Percentiles rank a stretch among this genome's conserved stretches.
These are phyloP conservation scores for Seriola rivoliana DNA, from an alignment of 2,113 vertebrate species.

Conservation along the genomic window DNA sequence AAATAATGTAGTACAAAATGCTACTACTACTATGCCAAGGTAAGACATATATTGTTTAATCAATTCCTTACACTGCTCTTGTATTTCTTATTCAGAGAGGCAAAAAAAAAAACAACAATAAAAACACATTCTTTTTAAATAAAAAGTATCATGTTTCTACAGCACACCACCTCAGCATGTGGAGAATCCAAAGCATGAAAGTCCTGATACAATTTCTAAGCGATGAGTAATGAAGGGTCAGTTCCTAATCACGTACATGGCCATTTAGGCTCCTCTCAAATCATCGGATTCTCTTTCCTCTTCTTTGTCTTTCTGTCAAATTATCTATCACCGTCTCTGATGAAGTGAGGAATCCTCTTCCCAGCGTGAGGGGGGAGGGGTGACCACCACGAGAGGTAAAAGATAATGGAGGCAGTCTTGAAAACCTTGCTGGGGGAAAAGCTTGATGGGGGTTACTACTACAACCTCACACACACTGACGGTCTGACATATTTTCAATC, in stretches of 20 bases:
- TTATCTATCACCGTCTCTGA: not conserved
- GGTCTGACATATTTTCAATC: not conserved
- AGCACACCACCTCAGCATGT: too few species aligned
- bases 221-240: too few species aligned
- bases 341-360: not conserved
- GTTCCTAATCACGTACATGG: not conserved
- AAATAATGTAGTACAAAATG: too few species aligned
- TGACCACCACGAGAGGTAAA: not conserved
- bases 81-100: too few species aligned
- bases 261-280: not conserved
- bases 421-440: constrained; percentile 1
- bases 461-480: not conserved
- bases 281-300: not conserved
- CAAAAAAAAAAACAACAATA: too few species aligned
- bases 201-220: not conserved
- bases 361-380: not conserved
- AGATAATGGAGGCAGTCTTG: not conserved
- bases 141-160: too few species aligned
- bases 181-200: too few species aligned
- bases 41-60: too few species aligned
- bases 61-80: too few species aligned
- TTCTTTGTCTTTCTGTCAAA: not conserved
- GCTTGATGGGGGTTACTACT: not conserved
- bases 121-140: too few species aligned
- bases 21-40: too few species aligned